phyloP scores from a whole-genome alignment of 2,113 vertebrate genomes.

The Callorhinus ursinus region DNA sequence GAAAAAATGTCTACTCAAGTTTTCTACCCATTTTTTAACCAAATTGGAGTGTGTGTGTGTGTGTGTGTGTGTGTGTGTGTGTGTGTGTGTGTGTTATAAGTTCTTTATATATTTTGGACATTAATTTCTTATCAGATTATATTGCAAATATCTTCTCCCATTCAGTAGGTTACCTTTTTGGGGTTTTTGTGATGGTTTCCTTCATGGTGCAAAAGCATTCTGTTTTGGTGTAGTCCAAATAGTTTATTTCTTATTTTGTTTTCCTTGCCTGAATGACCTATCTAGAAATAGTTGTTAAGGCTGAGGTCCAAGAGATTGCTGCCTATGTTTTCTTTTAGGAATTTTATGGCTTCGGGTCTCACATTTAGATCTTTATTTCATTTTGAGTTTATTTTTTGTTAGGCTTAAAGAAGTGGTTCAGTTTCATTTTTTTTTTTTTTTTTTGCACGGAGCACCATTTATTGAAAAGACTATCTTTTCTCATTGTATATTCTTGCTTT shows the following conservation, averaged over 20 bases:
- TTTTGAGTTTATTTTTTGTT: background rate
- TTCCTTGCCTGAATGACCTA: background rate
- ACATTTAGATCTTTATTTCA: background rate
- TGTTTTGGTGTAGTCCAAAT: background rate
- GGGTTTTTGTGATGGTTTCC: background rate
- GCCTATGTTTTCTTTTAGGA: background rate
- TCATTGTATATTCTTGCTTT: background rate
- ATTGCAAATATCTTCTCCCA: background rate
- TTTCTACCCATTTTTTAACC: background rate
- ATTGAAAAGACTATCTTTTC: background rate
- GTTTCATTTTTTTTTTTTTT: background rate
- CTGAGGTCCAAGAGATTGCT: background rate
- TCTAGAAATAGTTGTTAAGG: background rate
- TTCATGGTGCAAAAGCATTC: background rate
- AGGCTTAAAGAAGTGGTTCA: background rate
- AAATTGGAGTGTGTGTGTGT: background rate
- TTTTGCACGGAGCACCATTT: background rate
- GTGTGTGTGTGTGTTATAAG: background rate
- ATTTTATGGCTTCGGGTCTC: background rate
- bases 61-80: background rate
- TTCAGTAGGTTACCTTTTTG: background rate
- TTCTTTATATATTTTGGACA: background rate
- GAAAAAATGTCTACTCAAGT: background rate
- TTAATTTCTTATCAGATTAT: background rate
- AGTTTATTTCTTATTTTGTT: background rate